Conservation (phyloP, 2,888 invertebrate genomes). For the Noctuana brunneofusca region DNA sequence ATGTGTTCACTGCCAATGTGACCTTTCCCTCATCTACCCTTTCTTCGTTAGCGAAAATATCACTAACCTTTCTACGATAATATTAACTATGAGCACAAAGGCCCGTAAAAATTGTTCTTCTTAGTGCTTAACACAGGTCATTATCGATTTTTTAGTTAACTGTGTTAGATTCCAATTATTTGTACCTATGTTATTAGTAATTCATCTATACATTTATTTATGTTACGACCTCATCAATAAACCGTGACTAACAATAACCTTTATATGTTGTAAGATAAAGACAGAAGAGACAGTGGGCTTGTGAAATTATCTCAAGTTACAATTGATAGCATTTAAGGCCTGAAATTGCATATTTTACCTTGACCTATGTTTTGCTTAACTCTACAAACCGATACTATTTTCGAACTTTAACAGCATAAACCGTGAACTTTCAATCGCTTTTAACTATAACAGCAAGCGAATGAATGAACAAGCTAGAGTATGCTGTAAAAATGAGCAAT, state of each 20-base stretch:
- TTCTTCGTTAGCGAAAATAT: slow-evolving; percentile 62
- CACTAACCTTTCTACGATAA: slow-evolving; percentile 51
- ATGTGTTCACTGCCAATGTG: slow-evolving; percentile 42
- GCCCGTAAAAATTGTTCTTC: slow-evolving; percentile 14
- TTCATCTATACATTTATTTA: no score
- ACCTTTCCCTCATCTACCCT: slow-evolving; percentile 56
- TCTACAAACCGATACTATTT: no score
- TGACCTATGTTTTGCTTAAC: slow-evolving; percentile 16
- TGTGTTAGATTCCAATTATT: no score
- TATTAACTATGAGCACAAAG: slow-evolving; percentile 26
- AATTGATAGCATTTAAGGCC: not conserved
- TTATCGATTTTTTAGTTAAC: not conserved
- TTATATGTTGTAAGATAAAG: slow-evolving; percentile 44
- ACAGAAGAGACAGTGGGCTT: not conserved
- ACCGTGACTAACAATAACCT: slow-evolving; percentile 39
- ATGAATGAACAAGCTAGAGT: slow-evolving; percentile 7
- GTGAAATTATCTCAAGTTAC: not conserved
- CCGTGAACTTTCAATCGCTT: not conserved
- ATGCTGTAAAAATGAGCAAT: slow-evolving; percentile 17
- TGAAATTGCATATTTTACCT: slow-evolving; percentile 1
- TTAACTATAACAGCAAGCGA: not conserved
- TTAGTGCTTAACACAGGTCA: not conserved
- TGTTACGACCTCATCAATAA: slow-evolving; percentile 20
- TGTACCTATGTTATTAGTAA: no score
- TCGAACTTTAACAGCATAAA: not conserved